Percentiles rank a stretch among this genome's conserved stretches.
These are phyloP conservation scores for Schizotus pectinicornis DNA, from an alignment of 2,888 invertebrate genomes.

Conservation along the genomic window DNA sequence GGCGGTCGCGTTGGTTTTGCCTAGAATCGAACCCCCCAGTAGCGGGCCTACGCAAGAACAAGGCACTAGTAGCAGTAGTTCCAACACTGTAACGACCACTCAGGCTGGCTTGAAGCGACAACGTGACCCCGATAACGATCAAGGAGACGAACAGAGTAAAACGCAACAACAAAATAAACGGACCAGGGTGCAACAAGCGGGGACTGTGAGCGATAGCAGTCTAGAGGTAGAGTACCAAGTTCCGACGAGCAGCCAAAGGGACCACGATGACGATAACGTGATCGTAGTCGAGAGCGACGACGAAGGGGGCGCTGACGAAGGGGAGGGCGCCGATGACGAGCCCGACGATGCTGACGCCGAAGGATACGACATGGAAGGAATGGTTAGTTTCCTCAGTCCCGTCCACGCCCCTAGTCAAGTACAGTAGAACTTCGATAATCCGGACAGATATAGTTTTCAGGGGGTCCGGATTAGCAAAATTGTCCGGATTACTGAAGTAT, in stretches of 20 bases:
- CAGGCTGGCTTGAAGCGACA: constrained; percentile 69
- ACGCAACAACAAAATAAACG: constrained; percentile 61
- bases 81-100: constrained; percentile 72
- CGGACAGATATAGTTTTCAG: too few species aligned
- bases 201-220: constrained; percentile 58
- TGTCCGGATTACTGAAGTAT: too few species aligned
- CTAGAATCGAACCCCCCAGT: constrained; percentile 71
- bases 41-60: constrained; percentile 56
- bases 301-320: constrained; percentile 68
- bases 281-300: constrained; percentile 79
- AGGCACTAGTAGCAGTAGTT: constrained; percentile 60
- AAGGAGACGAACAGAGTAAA: constrained; percentile 58
- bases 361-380: constrained; percentile 63
- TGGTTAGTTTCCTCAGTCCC: too few species aligned
- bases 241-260: constrained; percentile 85
- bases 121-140: constrained; percentile 64
- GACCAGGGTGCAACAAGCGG: constrained; percentile 59
- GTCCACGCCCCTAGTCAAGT: too few species aligned
- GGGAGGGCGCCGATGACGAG: constrained; percentile 62
- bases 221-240: constrained; percentile 82
- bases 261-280: constrained; percentile 77
- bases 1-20: constrained; percentile 74
- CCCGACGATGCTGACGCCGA: constrained; percentile 64
- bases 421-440: too few species aligned
- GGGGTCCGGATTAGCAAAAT: too few species aligned